These are phyloP conservation scores for Mechanitis messenoides DNA, from an alignment of 2,888 invertebrate species.

Conservation along the genomic window DNA sequence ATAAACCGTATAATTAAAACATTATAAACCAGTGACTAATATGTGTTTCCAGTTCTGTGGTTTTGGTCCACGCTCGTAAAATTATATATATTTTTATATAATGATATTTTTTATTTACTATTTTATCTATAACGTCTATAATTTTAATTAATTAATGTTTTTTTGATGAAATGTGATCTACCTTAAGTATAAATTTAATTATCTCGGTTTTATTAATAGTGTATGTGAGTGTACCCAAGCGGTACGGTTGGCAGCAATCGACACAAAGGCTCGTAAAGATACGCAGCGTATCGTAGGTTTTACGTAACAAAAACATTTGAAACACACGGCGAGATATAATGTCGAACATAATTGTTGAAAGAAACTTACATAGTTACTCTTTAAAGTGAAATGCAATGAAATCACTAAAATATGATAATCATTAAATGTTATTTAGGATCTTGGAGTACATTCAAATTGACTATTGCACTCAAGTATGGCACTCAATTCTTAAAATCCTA, in stretches of 20 bases:
- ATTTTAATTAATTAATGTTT: no score
- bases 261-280: constrained; percentile 72
- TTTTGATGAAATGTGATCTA: constrained; percentile 3
- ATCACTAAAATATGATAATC: no score
- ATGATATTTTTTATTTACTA: neutral
- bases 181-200: no score
- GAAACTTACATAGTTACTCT: neutral
- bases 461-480: no score
- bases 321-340: constrained; percentile 22
- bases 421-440: no score
- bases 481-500: no score
- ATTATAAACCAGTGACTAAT: neutral
- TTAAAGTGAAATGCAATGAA: neutral
- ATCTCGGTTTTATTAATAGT: constrained; percentile 15
- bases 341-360: neutral
- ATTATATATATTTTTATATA: neutral
- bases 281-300: constrained; percentile 42
- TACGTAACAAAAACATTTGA: constrained; percentile 35
- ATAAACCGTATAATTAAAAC: neutral
- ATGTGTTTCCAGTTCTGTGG: neutral
- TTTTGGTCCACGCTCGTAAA: neutral
- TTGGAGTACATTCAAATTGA: no score
- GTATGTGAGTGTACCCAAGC: constrained; percentile 34
- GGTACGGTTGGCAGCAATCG: constrained; percentile 52
- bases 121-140: neutral